A percentile compares a stretch with the other conserved stretches of the same genome.
These are phyloP conservation scores for human DNA, from an alignment of 2,113 vertebrate species.

Conservation along the genomic window GRCh38 chr2:103781501-103782000, in stretches of 20 bases:
- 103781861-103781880: background rate
- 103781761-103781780: background rate
- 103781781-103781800: background rate
- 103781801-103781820: background rate
- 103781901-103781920: background rate
- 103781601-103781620: background rate
- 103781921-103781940: background rate
- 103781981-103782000: background rate
- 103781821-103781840: background rate
- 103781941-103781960: background rate
- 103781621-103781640: background rate
- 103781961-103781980: background rate
- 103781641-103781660: background rate
- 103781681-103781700: background rate
- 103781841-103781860: background rate
- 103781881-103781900: background rate
- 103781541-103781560: background rate
- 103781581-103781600: background rate
- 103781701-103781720: background rate
- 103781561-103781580: background rate
- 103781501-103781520: background rate
- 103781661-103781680: background rate
- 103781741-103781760: too few species aligned
- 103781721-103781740: background rate
- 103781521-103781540: background rate